Evolutionary conservation across 2,113 vertebrate genomes (phyloP).

Genomic region (Trochalopteron elliotii): DNA sequence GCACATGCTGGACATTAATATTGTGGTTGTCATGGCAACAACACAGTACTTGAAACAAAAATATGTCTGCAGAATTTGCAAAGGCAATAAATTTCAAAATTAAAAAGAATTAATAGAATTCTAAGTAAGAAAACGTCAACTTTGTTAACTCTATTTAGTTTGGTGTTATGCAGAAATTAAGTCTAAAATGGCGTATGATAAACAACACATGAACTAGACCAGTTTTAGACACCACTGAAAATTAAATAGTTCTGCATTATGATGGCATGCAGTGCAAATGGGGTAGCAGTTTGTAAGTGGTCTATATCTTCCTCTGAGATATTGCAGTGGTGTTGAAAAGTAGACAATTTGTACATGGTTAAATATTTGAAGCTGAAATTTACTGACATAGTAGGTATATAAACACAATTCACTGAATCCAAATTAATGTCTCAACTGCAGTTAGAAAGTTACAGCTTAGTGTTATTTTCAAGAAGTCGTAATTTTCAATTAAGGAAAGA

Average conservation of each 20-base stretch:
- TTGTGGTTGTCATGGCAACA: neutral
- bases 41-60: neutral
- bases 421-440: neutral
- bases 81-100: neutral
- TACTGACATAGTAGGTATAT: neutral
- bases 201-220: neutral
- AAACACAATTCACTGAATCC: neutral
- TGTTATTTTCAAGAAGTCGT: neutral
- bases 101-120: neutral
- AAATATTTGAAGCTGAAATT: neutral
- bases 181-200: neutral
- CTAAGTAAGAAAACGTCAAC: neutral
- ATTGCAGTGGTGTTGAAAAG: neutral
- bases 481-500: neutral
- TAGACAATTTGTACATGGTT: neutral
- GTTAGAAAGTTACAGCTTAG: neutral
- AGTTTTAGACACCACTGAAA: neutral
- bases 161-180: neutral
- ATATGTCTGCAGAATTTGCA: neutral
- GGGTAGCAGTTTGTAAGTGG: neutral
- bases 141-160: neutral
- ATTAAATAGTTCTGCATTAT: neutral
- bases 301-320: neutral
- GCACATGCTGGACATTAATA: neutral
- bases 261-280: neutral